Base-by-base conservation (phyloP, 2,113 vertebrate genomes). In the Tragulus kanchil region DNA sequence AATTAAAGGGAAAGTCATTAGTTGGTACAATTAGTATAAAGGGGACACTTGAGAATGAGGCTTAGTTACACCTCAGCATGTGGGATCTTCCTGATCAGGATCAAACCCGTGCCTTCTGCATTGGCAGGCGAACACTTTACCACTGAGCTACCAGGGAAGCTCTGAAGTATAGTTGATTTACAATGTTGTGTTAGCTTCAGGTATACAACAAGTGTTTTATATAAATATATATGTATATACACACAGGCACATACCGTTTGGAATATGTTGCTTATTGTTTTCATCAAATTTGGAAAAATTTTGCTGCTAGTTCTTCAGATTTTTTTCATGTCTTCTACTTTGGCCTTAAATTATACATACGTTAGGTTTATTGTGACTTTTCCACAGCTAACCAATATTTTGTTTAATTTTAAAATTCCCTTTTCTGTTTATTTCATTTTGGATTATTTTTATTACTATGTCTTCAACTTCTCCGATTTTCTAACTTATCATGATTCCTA, bases 201-300 rank as follows among this genome's bases (percentile, higher is more conserved):
- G 1, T 75, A 45, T 26, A 75, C 13, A 26, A 23, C 71, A 75
- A n/a, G 45, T 75, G 69, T 73, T 73, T 73, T 11, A 15, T 75
- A 8, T 26, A 73, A 25, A 48, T 73, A 25, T 73, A n/a, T n/a
- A n/a, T n/a, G n/a, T n/a, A 48, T 9, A 50, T 1, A 14, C 1
- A 73, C 0, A 28, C n/a, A 28, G n/a, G n/a, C n/a, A 52, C 17
- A 77, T 77, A 71, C 8, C 25, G 61, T 87, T 23, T 64, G 56
- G 61, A 36, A 71, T 65, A 28, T 64, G 36, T 52, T 4, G 13
- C 28, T 81, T 92, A 36, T 28, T 67, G 12, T 73, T 92, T 85
- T 95, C 23, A 85, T 93, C 52, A 93, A 85, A 92, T 69, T 92
- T 69, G 16, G 58, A 94, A 73, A 69, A 31, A 25, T 84, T n/a